Evolutionary conservation across 1,140 invertebrate genomes (phyloP).

Genomic region (Drosophila truncata): DNA sequence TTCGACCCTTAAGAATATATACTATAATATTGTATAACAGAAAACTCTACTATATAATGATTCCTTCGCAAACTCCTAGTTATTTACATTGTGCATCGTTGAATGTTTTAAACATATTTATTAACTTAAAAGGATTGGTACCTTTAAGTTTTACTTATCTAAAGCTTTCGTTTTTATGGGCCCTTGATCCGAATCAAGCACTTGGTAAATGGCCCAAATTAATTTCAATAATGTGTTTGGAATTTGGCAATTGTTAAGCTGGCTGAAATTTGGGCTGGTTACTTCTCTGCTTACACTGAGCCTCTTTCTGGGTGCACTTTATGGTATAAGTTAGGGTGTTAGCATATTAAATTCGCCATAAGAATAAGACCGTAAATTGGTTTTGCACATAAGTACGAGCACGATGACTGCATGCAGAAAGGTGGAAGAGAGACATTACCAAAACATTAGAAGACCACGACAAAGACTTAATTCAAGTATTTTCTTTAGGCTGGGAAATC

Average conservation of each 20-base stretch:
- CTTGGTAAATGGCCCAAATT: conserved; percentile 15
- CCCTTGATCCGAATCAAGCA: neutral
- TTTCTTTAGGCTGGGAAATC: conserved; percentile 9
- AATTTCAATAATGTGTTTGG: conserved; percentile 53
- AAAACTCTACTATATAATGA: too few species aligned
- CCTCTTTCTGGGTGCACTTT: neutral
- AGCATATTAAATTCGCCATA: neutral
- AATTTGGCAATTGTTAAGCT: neutral
- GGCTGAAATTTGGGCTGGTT: neutral
- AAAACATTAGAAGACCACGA: conserved; percentile 70
- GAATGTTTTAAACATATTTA: conserved; percentile 46
- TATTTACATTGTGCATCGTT: neutral
- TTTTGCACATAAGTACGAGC: too few species aligned
- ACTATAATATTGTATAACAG: too few species aligned
- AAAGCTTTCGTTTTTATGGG: conserved; percentile 3
- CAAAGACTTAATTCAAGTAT: conserved; percentile 13
- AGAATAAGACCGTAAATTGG: neutral
- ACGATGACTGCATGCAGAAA: conserved; percentile 5
- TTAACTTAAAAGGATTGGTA: too few species aligned
- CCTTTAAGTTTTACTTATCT: conserved; percentile 24
- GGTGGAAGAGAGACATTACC: conserved; percentile 49
- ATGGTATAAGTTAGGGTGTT: neutral
- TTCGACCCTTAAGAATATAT: too few species aligned
- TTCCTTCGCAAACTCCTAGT: too few species aligned
- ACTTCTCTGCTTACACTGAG: neutral